Base-by-base conservation (phyloP, 2,797 vertebrate genomes). In the Thamnophis elegans region DNA sequence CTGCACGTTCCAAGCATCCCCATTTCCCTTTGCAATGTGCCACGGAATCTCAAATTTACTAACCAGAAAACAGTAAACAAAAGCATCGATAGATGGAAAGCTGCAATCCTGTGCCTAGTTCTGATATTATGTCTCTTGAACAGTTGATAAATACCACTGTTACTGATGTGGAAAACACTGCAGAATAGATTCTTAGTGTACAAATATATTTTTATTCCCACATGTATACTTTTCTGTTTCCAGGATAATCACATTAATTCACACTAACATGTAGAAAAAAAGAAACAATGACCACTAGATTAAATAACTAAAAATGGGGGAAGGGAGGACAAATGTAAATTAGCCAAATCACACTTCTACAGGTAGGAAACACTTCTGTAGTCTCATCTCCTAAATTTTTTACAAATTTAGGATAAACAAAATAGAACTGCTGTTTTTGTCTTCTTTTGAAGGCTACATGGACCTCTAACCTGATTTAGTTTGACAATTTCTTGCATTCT, bases 1-100 rank as follows among this genome's bases (percentile, higher is more conserved):
- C 78, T 47, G 92, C 92, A 93, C 92, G 92, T 93, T 86, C 42
- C 4, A 18, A 51, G n/a, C 42, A 55, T 87, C 87, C 59, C 42
- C 51, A 28, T 13, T 14, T 20, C 36, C 54, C 51, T 58, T 60
- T 58, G 54, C 55, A 56, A 42, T 20, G 12, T 12, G 92, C 60
- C 18, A 28, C 58, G 86, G n/a, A 88, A 73, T 51, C 68, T 78
- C 62, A 58, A 51, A 47, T 58, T 47, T 73, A 62, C 53, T n/a
- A 28, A 47, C 60, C n/a, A n/a, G 32, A 47, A 85, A 47, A 3
- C 28, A 7, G 22, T 10, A 36, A 25, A 42, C 36, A 47, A 78
- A 26, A 85, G n/a, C 78, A 62, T 12, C 20, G 58, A 60, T 28
- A 54, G 36, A 60, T 47, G 26, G 25, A 89, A 28, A 59, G 20